Conservation (phyloP, 2,888 invertebrate species). For the Gisinianus flammeolus region DNA sequence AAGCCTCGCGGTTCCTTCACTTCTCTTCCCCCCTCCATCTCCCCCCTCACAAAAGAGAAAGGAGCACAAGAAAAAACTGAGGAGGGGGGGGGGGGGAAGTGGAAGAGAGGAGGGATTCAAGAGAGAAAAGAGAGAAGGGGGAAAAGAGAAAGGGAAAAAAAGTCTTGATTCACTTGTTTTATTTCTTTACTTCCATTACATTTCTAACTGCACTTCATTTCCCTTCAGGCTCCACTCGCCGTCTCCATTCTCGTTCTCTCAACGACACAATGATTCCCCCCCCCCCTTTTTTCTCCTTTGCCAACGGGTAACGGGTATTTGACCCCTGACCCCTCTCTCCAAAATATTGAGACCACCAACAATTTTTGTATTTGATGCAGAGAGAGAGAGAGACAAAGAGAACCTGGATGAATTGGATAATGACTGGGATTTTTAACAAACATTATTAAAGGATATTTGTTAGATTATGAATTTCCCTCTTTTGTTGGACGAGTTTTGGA, state of each 20-base stretch:
- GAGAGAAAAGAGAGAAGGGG: not conserved
- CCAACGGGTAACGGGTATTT: no score
- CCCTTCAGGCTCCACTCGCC: not conserved
- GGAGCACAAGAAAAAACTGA: not conserved
- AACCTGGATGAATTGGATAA: no score
- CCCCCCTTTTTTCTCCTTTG: no score
- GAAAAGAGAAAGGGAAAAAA: not conserved
- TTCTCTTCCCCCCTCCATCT: slow-evolving; percentile 10
- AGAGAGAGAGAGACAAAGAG: not conserved
- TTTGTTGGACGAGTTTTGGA: no score
- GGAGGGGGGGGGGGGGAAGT: not conserved
- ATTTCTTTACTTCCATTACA: not conserved
- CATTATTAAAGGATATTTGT: no score
- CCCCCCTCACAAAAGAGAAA: no score
- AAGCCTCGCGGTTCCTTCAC: not conserved
- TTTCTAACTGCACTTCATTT: not conserved
- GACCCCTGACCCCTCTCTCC: no score
- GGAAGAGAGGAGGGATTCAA: not conserved
- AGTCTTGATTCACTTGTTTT: slow-evolving; percentile 4
- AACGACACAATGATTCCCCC: not conserved
- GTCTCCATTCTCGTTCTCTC: not conserved
- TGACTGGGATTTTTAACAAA: no score
- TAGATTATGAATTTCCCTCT: no score
- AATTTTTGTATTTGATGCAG: not conserved
- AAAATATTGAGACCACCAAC: no score